Conservation (phyloP, 2,797 vertebrate species). For the Clarias platycephalus region DNA sequence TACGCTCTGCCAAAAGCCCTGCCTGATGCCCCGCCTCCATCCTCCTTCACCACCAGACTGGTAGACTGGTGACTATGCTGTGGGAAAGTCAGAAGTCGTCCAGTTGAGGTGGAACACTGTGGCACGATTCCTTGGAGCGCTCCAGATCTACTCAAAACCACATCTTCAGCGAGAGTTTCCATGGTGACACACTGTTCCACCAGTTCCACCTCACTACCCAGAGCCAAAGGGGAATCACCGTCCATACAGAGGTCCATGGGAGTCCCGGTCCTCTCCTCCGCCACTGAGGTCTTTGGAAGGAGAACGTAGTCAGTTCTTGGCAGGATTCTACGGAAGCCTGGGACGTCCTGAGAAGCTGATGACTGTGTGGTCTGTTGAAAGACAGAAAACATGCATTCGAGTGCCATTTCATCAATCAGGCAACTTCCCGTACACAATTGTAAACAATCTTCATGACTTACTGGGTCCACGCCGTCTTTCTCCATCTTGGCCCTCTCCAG, state of each 20-base stretch:
- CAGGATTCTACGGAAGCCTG: conserved; percentile 96
- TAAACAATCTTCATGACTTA: conserved; percentile 66
- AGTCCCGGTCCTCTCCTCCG: conserved; percentile 70
- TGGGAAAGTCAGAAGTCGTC: conserved; percentile 39
- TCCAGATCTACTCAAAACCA: conserved; percentile 63
- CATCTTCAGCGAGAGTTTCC: conserved; percentile 75
- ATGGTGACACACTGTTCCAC: conserved; percentile 78
- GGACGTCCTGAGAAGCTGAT: conserved; percentile 78
- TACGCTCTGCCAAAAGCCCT: conserved; percentile 68
- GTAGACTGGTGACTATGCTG: conserved; percentile 60
- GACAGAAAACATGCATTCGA: neutral
- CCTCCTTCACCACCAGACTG: conserved; percentile 75
- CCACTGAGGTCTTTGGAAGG: conserved; percentile 79
- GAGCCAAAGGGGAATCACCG: conserved; percentile 61
- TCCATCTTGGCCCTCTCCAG: conserved; percentile 92
- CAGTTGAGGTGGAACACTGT: conserved; percentile 50
- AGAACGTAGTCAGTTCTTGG: conserved; percentile 90
- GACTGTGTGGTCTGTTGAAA: conserved; percentile 67
- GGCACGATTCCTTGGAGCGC: conserved; percentile 70
- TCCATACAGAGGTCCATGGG: conserved; percentile 75
- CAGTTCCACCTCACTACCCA: conserved; percentile 72
- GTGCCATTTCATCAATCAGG: neutral
- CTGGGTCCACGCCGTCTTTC: conserved; percentile 86
- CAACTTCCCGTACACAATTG: neutral
- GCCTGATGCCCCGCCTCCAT: conserved; percentile 67